Base-by-base conservation (phyloP, 2,113 vertebrate genomes). In the Oceanodroma tethys region DNA sequence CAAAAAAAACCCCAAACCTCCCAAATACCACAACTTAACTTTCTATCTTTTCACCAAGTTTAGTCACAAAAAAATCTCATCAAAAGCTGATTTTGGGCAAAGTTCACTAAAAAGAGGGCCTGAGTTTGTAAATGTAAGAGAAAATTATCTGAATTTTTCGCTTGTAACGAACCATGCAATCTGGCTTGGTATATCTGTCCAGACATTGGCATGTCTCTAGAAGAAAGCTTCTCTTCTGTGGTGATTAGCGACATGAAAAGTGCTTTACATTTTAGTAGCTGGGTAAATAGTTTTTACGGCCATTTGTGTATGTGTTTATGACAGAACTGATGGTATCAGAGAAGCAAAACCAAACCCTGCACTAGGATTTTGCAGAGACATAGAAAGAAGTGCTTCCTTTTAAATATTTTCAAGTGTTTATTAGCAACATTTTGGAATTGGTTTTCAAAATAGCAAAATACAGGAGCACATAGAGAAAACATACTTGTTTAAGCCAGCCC, bases 1-100 rank as follows among this genome's bases (percentile, higher is more conserved):
- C 4, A 36, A n/a, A 34, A 42, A 30, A 34, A 20, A 10, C 1
- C 19, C 8, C 17, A 22, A 13, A 26, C 13, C 3, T 2, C 3
- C 3, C 22, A 55, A 60, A 50, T 16, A 14, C 4, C 21, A 27
- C 32, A 68, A 34, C 11, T 82, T 67, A 67, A 40, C 6, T 45
- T 50, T 25, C 16, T 68, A 1, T 32, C 11, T 79, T 79, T 78
- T 19, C 32, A 48, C 12, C 5, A 81, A 58, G 4, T 73, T 87
- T 52, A 52, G 62, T 56, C 10, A 55, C 30, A 48, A 88, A 60
- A 79, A 48, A 48, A 32, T 19, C 55, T 72, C 12, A 74, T 76
- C 34, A 67, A 71, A 27, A 75, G 9, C 10, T 74, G 30, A 47
- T n/a, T 52, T 34, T 66, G 15, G 42, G 30, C 22, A 55, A 78